These are phyloP conservation scores for Anoncus sp. DNA, from an alignment of 2,888 invertebrate species.

Conservation along the genomic window DNA sequence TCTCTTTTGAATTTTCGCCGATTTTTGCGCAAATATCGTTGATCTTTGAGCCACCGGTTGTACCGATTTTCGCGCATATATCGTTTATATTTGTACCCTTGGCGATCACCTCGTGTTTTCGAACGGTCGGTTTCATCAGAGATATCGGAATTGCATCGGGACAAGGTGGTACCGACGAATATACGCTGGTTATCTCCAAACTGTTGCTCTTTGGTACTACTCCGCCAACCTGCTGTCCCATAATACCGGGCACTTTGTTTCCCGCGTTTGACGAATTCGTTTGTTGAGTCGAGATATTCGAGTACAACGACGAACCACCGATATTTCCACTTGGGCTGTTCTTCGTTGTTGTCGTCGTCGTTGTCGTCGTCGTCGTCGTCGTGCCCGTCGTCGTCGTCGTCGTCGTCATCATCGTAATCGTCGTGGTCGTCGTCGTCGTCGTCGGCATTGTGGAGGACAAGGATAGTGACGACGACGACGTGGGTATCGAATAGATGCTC, in stretches of 20 bases:
- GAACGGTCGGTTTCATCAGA: slow-evolving; percentile 76
- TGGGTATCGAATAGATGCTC: slow-evolving; percentile 75
- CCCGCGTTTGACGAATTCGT: slow-evolving; percentile 43
- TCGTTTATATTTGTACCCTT: slow-evolving; percentile 79
- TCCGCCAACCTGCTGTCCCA: slow-evolving; percentile 8
- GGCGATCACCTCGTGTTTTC: slow-evolving; percentile 77
- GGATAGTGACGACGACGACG: slow-evolving; percentile 65
- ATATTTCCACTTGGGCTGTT: slow-evolving; percentile 32
- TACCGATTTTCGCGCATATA: slow-evolving; percentile 79
- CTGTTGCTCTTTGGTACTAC: slow-evolving; percentile 43
- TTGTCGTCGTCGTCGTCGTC: slow-evolving; percentile 15
- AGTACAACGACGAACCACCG: slow-evolving; percentile 30
- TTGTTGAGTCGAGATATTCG: slow-evolving; percentile 39
- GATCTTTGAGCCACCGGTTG: slow-evolving; percentile 78
- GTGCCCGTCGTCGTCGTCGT: slow-evolving; percentile 28
- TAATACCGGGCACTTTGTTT: slow-evolving; percentile 25
- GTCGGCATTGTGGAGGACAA: slow-evolving; percentile 55
- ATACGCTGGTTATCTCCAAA: slow-evolving; percentile 68
- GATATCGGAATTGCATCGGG: slow-evolving; percentile 81
- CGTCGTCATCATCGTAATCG: slow-evolving; percentile 17
- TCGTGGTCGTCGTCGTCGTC: slow-evolving; percentile 24
- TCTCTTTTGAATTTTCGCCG: slow-evolving; percentile 81
- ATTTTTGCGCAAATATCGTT: slow-evolving; percentile 81
- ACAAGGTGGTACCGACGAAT: slow-evolving; percentile 79
- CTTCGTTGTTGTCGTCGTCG: slow-evolving; percentile 30